Evolutionary conservation across 2,797 vertebrate species (phyloP).

Genomic region (Hipposideros larvatus): DNA sequence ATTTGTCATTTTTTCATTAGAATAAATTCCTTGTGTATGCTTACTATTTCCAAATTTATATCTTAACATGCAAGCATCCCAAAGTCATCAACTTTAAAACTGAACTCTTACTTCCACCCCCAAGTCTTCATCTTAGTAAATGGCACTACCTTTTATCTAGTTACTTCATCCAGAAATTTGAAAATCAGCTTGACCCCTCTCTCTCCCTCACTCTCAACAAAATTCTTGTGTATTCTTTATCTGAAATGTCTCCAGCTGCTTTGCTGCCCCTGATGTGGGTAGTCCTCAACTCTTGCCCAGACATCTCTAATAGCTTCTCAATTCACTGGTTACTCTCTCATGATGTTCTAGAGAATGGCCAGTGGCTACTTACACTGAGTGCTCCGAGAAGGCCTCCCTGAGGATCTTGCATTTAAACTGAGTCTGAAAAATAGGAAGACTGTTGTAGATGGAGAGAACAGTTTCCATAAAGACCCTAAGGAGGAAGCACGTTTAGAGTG

Average conservation of each 20-base stretch:
- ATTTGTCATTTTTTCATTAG: neutral
- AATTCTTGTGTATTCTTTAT: neutral
- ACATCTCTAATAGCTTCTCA: neutral
- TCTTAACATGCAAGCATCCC: conserved; percentile 4
- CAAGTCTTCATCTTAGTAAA: neutral
- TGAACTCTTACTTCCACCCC: neutral
- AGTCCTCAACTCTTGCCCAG: neutral
- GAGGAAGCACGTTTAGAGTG: neutral
- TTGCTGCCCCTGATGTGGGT: neutral
- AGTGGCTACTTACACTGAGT: neutral
- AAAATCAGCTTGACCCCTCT: neutral
- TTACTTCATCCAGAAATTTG: neutral
- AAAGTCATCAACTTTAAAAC: conserved; percentile 11
- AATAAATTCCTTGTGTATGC: neutral
- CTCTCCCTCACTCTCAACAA: neutral
- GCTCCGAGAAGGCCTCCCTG: neutral
- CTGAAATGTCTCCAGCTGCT: neutral
- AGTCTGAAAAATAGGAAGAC: neutral
- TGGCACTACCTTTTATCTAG: neutral
- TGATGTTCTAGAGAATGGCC: neutral
- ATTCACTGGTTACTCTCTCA: neutral
- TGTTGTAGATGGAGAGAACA: neutral
- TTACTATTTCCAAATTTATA: conserved; percentile 22
- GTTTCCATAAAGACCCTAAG: neutral
- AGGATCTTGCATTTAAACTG: conserved; percentile 6